Conservation (phyloP, 2,797 vertebrate species). For the Mus spretus region DNA sequence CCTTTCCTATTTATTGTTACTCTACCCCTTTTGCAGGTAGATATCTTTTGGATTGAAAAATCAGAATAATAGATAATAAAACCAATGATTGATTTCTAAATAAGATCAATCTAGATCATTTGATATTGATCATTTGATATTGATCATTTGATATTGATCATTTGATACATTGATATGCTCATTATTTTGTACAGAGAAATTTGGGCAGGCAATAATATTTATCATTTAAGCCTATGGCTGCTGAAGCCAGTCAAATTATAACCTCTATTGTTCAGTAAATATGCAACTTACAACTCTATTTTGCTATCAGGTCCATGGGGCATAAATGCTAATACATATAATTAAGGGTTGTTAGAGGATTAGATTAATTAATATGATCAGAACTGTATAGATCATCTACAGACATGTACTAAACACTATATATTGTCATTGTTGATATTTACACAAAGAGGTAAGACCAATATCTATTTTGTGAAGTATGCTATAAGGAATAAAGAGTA, state of each 20-base stretch:
- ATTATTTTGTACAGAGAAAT: constrained; percentile 26
- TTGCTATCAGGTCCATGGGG: not conserved
- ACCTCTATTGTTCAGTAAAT: not conserved
- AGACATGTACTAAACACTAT: not conserved
- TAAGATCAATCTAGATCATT: not conserved
- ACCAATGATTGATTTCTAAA: not conserved
- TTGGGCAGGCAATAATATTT: not conserved
- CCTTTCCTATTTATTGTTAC: not conserved
- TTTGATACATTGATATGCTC: constrained; percentile 1
- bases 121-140: not conserved
- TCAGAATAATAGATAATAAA: not conserved
- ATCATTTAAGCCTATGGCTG: not conserved
- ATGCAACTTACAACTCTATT: not conserved
- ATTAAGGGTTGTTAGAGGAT: not conserved
- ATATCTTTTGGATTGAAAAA: not conserved
- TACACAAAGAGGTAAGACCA: not conserved
- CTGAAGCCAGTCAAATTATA: not conserved
- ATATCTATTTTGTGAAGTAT: not conserved
- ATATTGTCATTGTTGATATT: not conserved
- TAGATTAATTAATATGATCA: constrained; percentile 3
- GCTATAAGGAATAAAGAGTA: not conserved
- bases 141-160: not conserved
- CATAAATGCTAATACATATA: not conserved
- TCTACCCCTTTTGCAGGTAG: not conserved
- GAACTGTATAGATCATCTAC: constrained; percentile 3